Conservation (phyloP, 2,113 vertebrate species). For the Coracopsis vasa region DNA sequence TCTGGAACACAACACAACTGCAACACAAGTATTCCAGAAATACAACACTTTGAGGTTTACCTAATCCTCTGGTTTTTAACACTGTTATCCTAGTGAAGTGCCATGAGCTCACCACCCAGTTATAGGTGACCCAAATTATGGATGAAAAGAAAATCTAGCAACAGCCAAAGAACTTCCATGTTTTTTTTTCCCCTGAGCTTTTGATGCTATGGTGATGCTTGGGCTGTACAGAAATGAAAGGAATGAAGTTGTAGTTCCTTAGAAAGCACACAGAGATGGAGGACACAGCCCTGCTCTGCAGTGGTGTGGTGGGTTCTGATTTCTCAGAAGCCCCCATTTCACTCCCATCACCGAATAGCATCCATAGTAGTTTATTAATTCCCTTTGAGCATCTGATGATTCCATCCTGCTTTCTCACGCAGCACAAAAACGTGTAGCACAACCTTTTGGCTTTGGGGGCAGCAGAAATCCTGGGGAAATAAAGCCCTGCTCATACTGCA, state of each 20-base stretch:
- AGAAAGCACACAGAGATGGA: background rate
- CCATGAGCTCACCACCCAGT: background rate
- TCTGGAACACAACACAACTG: background rate
- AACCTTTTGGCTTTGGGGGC: background rate
- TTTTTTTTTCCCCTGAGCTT: background rate
- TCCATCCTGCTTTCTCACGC: background rate
- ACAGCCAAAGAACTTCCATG: background rate
- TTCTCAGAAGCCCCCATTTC: background rate
- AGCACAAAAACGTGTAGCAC: background rate
- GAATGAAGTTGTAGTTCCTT: background rate
- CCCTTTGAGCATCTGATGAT: background rate
- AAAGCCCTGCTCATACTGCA: background rate
- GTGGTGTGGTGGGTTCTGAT: background rate
- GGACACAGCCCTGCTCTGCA: background rate
- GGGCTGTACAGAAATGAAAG: background rate
- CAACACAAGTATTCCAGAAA: background rate
- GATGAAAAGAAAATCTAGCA: background rate
- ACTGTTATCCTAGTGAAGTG: background rate
- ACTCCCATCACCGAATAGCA: background rate
- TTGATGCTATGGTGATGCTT: background rate
- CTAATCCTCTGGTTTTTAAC: background rate
- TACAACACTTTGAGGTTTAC: rapidly evolving
- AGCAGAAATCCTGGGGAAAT: background rate
- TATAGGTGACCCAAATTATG: background rate
- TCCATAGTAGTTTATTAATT: background rate